phyloP scores from a whole-genome alignment of 2,113 vertebrate genomes.

The Salvelinus alpinus region DNA sequence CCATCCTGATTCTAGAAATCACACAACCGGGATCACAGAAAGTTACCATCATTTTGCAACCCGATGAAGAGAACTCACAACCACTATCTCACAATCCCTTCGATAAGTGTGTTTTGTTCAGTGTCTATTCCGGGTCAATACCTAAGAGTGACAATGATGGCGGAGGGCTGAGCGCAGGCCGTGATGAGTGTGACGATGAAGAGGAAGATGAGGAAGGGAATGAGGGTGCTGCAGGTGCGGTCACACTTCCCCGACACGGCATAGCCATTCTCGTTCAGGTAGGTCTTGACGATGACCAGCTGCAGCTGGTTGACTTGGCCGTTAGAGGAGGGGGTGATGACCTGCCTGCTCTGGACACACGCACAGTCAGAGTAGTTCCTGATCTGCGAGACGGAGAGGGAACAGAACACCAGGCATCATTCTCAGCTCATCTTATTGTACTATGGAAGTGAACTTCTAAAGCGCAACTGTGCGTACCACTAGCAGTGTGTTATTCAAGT shows the following conservation, averaged over 20 bases:
- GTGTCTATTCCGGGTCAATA: slow-evolving; percentile 30
- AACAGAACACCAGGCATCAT: background rate
- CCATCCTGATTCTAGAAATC: no score
- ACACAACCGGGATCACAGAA: no score
- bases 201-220: slow-evolving; percentile 96
- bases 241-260: slow-evolving; percentile 93
- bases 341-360: slow-evolving; percentile 96
- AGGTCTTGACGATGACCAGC: slow-evolving; percentile 96
- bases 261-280: slow-evolving; percentile 93
- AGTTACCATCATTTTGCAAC: no score
- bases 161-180: slow-evolving; percentile 94
- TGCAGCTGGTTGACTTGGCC: slow-evolving; percentile 89
- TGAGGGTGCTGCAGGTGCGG: slow-evolving; percentile 91
- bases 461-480: background rate
- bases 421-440: background rate
- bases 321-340: slow-evolving; percentile 88
- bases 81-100: no score
- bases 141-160: slow-evolving; percentile 99
- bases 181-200: slow-evolving; percentile 99
- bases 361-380: slow-evolving; percentile 96
- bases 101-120: background rate
- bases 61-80: no score
- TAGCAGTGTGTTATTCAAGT: background rate
- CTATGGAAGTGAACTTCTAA: background rate
- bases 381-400: slow-evolving; percentile 65